Evolutionary conservation across 2,888 invertebrate species (phyloP).

Genomic region (Pilophorus perplexus): DNA sequence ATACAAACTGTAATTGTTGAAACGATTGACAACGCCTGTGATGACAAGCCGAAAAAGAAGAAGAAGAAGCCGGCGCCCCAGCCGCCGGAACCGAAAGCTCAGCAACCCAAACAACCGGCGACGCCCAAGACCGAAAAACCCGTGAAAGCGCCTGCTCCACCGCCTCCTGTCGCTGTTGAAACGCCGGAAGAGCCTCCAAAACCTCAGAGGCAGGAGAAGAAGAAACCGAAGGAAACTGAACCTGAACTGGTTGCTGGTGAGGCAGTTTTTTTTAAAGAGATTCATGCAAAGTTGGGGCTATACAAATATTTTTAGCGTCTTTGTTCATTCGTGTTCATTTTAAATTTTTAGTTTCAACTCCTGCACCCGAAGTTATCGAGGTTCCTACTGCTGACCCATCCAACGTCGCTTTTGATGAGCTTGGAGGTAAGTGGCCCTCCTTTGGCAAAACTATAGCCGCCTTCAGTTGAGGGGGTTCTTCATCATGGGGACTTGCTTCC

Average conservation of each 20-base stretch:
- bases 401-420: conserved; percentile 59
- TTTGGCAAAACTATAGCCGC: too few relatives aligned
- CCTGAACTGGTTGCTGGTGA: conserved; percentile 14
- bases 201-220: conserved; percentile 11
- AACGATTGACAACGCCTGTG: conserved; percentile 51
- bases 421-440: conserved; percentile 56
- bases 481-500: too few relatives aligned
- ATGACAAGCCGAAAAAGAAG: conserved; percentile 53
- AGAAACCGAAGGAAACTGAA: conserved; percentile 21
- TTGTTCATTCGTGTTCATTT: background rate
- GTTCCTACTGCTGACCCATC: conserved; percentile 9
- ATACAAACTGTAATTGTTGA: conserved; percentile 36
- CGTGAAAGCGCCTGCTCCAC: background rate
- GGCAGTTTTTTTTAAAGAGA: background rate
- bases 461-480: too few relatives aligned
- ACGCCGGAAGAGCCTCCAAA: conserved; percentile 21
- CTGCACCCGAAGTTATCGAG: conserved; percentile 19
- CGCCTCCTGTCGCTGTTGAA: background rate
- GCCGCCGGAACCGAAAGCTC: conserved; percentile 15
- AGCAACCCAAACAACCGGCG: background rate
- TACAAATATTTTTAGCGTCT: background rate
- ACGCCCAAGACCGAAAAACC: background rate
- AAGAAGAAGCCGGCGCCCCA: conserved; percentile 49
- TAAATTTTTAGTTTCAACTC: background rate
- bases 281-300: too few relatives aligned